Evolutionary conservation across 2,113 vertebrate genomes (phyloP).

Genomic region (Naja naja): DNA sequence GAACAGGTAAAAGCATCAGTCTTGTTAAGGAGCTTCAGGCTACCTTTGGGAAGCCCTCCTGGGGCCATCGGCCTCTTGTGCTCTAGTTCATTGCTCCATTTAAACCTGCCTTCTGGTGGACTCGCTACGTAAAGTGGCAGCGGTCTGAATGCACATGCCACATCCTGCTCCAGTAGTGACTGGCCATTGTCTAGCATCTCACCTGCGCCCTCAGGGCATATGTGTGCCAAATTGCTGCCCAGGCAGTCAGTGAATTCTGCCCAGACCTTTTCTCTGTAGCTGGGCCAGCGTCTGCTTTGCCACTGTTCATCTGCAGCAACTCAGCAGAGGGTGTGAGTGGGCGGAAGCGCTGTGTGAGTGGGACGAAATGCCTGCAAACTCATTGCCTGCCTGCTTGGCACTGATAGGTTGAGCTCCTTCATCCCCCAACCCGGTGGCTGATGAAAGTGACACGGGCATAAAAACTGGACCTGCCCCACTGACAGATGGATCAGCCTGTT

Average conservation of each 20-base stretch:
- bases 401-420: neutral
- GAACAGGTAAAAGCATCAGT: constrained; percentile 77
- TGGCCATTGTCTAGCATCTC: neutral
- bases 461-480: neutral
- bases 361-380: neutral
- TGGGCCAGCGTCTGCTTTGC: neutral
- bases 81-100: neutral
- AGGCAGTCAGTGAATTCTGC: neutral
- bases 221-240: neutral
- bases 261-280: neutral
- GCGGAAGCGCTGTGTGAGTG: neutral
- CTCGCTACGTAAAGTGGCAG: no score
- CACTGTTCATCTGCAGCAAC: neutral
- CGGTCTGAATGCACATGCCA: neutral
- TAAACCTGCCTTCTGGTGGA: neutral
- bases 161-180: neutral
- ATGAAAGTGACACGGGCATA: neutral
- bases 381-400: neutral
- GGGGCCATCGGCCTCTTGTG: neutral
- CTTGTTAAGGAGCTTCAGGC: neutral
- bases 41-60: neutral
- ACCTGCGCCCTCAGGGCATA: neutral
- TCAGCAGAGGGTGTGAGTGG: neutral
- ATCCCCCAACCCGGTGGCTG: neutral
- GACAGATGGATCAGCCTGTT: neutral